Base-by-base conservation (phyloP, 2,797 vertebrate genomes). In the Champsocephalus esox region DNA sequence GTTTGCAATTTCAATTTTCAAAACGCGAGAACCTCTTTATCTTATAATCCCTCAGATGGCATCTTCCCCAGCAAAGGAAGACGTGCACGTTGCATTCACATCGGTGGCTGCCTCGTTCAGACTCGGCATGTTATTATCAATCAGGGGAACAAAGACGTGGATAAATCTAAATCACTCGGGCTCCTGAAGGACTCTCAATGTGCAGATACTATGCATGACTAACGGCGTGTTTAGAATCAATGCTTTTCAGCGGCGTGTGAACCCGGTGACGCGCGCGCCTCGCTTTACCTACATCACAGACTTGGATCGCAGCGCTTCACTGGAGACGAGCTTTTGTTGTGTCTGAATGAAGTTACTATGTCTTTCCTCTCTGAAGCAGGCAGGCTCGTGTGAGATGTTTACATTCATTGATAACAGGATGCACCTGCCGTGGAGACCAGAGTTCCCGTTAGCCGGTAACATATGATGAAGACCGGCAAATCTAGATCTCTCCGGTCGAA, bases 181-280 rank as follows among this genome's bases (percentile, higher is more conserved):
- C 58, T 51, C 16, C 38, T 43, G 3, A 34, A 51, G 59, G 59
- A 65, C 41, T 64, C 49, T 6, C 17, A 8, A 38, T 61, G 44
- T 54, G 52, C 41, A 38, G n/a, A 38, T 56, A 54, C 41, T 43
- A 55, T 48, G 21, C 16, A 41, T 63, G 63, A 68, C 50, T 65
- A 69, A 64, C 2, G n/a, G 50, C 64, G 5, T 60, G 4, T 24
- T 21, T 59, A 16, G 17, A 58, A 66, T 81, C 72, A 46, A 14
- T 46, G 65, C 28, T 34, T 52, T 68, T 44, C 10, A 72, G 24
- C 28, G 49, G 14, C 21, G 21, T 21, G 2, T 21, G 21, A n/a
- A 57, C 19, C 41, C 17, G 56, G 32, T 70, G 77, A 73, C 10
- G 66, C 77, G 67, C 24, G 3, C 2, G 3, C 43, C 43, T 66